Evolutionary conservation across 2,113 vertebrate genomes (phyloP).

Genomic region (Campylomormyrus numenius): DNA sequence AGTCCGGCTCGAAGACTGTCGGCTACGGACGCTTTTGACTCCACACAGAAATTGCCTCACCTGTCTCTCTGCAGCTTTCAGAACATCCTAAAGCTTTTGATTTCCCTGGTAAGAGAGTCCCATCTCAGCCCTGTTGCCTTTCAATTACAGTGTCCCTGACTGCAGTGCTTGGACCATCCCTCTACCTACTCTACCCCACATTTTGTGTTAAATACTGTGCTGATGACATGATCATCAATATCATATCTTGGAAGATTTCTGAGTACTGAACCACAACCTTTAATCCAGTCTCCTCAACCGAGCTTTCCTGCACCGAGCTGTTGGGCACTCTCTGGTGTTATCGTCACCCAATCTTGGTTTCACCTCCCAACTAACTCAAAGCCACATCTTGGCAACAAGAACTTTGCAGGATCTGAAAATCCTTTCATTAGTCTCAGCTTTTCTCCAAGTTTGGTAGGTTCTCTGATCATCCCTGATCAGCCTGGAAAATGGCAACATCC

Average conservation of each 20-base stretch:
- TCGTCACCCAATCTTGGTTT: background rate
- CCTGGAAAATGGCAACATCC: background rate
- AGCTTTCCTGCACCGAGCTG: background rate
- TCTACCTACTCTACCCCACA: background rate
- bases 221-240: background rate
- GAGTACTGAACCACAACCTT: background rate
- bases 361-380: background rate
- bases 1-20: background rate
- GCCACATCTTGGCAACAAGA: background rate
- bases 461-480: background rate
- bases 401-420: background rate
- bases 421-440: background rate
- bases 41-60: background rate
- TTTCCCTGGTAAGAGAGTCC: background rate
- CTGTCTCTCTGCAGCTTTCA: background rate
- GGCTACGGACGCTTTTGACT: background rate
- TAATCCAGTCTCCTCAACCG: background rate
- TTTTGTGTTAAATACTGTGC: background rate
- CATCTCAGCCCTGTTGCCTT: background rate
- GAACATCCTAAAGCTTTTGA: background rate
- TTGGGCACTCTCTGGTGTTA: background rate
- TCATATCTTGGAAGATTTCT: background rate
- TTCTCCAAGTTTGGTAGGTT: background rate
- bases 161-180: background rate
- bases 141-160: background rate